phyloP scores from a whole-genome alignment of 2,797 vertebrate genomes.

The Acanthopagrus latus region DNA sequence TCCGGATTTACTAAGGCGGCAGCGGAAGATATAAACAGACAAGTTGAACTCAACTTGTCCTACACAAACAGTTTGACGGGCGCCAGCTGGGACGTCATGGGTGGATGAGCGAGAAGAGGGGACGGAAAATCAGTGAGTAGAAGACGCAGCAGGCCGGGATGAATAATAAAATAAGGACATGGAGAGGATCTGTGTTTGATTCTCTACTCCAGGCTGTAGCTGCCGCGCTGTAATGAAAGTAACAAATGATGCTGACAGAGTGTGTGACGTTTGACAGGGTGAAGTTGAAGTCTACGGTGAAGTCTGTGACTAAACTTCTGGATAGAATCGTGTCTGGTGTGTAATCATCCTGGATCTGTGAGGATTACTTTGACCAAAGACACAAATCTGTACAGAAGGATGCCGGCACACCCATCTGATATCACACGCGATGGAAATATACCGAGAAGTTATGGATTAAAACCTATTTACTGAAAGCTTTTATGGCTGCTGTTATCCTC shows the following conservation, averaged over 20 bases:
- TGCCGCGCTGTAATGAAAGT: constrained; percentile 70
- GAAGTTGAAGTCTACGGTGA: constrained; percentile 34
- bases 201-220: constrained; percentile 58
- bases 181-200: constrained; percentile 67
- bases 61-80: constrained; percentile 54
- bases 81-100: constrained; percentile 54
- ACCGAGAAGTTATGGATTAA: neutral
- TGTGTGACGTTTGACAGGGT: constrained; percentile 31
- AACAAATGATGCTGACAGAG: constrained; percentile 66
- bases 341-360: constrained; percentile 36
- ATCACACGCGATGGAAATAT: constrained; percentile 14
- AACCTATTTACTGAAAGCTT: constrained; percentile 1
- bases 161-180: constrained; percentile 67
- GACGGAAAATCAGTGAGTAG: constrained; percentile 31
- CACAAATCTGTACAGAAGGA: constrained; percentile 28
- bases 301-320: constrained; percentile 29
- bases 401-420: constrained; percentile 25
- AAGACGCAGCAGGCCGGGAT: constrained; percentile 56
- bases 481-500: constrained; percentile 4
- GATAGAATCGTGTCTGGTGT: constrained; percentile 32
- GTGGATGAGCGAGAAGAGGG: constrained; percentile 36
- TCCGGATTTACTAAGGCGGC: constrained; percentile 27
- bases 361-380: constrained; percentile 49
- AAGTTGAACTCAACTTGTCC: constrained; percentile 36
- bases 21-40: constrained; percentile 30